Percentiles rank a stretch among this genome's conserved stretches.
phyloP scores from a whole-genome alignment of 2,888 invertebrate genomes.

The Ashinkailepas kermadecensis region DNA sequence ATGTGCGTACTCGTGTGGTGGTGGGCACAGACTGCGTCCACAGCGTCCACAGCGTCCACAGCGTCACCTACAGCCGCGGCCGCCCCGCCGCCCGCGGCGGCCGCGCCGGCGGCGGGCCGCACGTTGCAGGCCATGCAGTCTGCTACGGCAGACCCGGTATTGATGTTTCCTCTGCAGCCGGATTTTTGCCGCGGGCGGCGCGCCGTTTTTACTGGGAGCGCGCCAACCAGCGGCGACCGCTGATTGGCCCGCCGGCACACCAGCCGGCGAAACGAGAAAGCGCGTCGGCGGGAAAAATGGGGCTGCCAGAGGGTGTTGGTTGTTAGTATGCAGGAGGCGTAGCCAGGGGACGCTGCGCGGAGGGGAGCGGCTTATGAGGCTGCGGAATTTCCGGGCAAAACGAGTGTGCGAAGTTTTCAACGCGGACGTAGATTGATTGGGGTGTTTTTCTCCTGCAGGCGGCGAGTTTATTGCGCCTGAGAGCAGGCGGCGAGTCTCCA shows the following conservation, averaged over 20 bases:
- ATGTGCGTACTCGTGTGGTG: no score
- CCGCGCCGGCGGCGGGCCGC: neutral
- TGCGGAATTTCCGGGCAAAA: neutral
- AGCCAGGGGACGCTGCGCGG: neutral
- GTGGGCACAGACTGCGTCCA: no score
- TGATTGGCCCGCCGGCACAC: neutral
- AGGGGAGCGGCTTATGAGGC: constrained; percentile 17
- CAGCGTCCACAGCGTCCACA: no score
- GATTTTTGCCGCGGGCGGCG: neutral
- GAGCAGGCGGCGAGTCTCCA: neutral
- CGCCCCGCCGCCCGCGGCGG: no score
- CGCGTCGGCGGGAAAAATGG: constrained; percentile 10
- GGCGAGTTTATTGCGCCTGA: neutral
- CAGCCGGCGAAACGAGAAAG: neutral
- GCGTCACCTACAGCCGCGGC: no score
- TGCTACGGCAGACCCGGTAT: neutral
- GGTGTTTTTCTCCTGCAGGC: neutral
- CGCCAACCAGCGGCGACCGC: neutral
- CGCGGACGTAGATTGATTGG: neutral
- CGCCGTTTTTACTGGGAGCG: neutral
- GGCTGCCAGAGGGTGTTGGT: neutral
- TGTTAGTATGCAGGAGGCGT: constrained; percentile 15
- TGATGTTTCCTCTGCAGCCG: neutral
- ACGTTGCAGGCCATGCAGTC: neutral
- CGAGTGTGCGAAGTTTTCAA: neutral